Conservation (phyloP, 2,113 vertebrate species). For the Gobius niger region DNA sequence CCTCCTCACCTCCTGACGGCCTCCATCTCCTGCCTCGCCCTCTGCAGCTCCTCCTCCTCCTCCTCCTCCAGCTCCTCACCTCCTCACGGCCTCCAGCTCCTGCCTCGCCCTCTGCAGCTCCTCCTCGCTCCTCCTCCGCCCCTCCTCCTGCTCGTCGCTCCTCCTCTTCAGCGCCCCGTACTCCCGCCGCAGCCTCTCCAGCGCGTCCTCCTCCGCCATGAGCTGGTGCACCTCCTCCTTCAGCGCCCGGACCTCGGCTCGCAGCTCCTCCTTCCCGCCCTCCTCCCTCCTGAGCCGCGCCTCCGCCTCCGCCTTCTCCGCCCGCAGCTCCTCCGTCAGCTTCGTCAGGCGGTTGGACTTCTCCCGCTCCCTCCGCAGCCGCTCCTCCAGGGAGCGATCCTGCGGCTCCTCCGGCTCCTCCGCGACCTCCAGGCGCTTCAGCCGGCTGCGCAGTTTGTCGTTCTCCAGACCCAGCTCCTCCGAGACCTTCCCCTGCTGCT, state of each 20-base stretch:
- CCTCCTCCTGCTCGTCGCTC: constrained; percentile 94
- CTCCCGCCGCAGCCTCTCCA: constrained; percentile 87
- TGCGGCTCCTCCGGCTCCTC: constrained; percentile 97
- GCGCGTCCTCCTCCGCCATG: constrained; percentile 97
- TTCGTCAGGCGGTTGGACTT: constrained; percentile 88
- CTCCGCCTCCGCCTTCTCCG: constrained; percentile 87
- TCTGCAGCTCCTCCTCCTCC: constrained; percentile 28
- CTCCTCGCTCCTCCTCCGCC: constrained; percentile 86
- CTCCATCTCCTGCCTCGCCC: constrained; percentile 82
- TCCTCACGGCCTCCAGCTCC: constrained; percentile 88
- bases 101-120: constrained; percentile 83
- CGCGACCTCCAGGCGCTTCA: constrained; percentile 90
- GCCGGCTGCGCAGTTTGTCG: constrained; percentile 86
- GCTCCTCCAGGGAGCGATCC: constrained; percentile 87
- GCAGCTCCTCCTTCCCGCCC: constrained; percentile 83
- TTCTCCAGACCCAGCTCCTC: constrained; percentile 90
- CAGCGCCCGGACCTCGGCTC: constrained; percentile 87
- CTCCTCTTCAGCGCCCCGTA: constrained; percentile 79
- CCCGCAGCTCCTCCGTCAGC: constrained; percentile 88
- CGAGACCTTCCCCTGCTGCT: constrained; percentile 86
- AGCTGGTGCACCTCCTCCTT: constrained; percentile 97
- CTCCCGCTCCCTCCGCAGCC: constrained; percentile 90
- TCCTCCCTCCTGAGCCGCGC: constrained; percentile 87
- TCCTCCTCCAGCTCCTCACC: constrained; percentile 71
- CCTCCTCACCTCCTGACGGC: constrained; percentile 33